Evolutionary conservation across 1,140 invertebrate species (phyloP), one percentile per base, ranked within the genome.

Genomic region (Apis florea): DNA sequence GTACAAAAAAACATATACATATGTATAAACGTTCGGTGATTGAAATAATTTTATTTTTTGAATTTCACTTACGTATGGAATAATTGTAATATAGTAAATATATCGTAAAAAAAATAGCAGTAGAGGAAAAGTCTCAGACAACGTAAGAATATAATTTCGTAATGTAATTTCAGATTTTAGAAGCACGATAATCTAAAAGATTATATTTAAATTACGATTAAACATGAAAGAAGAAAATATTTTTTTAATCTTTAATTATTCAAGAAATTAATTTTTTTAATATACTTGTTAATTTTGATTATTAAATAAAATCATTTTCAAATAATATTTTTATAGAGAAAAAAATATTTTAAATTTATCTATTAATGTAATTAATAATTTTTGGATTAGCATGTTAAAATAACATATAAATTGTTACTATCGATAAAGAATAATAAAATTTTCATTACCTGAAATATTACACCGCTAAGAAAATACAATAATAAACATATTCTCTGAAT

Each of bases 401-500:
- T 3, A 53, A 40, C 4, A 0, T 40, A 40, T 40, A 53, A 53
- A 53, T 51, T 11, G 13, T 4, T 53, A 53, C 0, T 12, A 13
- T 0, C 1, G 15, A 0, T 1, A n/a, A 12, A n/a, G 11, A 40
- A 69, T 26, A 40, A 40, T 2, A 31, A 31, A 8, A 26, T 26
- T 0, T 12, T 17, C 15, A 12, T 53, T 19, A 75, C 73, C 73
- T 75, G 47, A 3, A 26, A 2, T 6, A 6, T 11, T 5, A 56
- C 1, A 40, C 31, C 31, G n/a, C n/a, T n/a, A n/a, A n/a, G n/a
- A n/a, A n/a, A n/a, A n/a, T n/a, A n/a, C n/a, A n/a, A n/a, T n/a
- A n/a, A n/a, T n/a, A n/a, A n/a, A n/a, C n/a, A 53, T 15, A 76
- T 31, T 26, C 82, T 71, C 13, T 75, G 70, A 31, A 85, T 56